Evolutionary conservation across 2,888 invertebrate species (phyloP).

Genomic region (Pandemis corylana): DNA sequence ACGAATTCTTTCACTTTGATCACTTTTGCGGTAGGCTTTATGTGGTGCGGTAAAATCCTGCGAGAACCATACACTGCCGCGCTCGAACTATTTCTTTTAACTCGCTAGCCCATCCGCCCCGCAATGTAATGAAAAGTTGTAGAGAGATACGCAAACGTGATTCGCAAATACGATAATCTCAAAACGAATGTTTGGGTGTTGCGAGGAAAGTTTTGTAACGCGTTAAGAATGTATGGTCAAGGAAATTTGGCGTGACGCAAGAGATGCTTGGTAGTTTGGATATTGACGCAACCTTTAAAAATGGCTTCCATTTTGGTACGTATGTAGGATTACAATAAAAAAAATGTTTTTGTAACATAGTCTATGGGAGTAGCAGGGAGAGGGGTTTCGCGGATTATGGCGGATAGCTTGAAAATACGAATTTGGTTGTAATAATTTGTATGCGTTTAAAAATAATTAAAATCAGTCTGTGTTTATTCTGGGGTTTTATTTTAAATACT

Average conservation of each 20-base stretch:
- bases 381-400: too few species aligned
- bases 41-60: not conserved
- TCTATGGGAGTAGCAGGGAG: too few species aligned
- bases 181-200: slow-evolving; percentile 29
- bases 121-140: not conserved
- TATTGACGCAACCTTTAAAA: not conserved
- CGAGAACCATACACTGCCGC: not conserved
- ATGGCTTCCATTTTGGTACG: too few species aligned
- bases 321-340: too few species aligned
- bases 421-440: too few species aligned
- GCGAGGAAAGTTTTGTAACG: slow-evolving; percentile 28
- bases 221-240: not conserved
- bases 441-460: too few species aligned
- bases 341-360: too few species aligned
- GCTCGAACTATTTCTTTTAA: not conserved
- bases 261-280: not conserved
- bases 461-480: too few species aligned
- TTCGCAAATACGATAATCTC: slow-evolving; percentile 1
- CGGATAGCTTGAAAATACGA: too few species aligned
- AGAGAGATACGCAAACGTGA: not conserved
- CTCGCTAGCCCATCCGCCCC: not conserved
- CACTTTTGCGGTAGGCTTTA: slow-evolving; percentile 1
- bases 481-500: too few species aligned
- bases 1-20: slow-evolving; percentile 35
- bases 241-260: slow-evolving; percentile 5